phyloP scores from a whole-genome alignment of 2,797 vertebrate genomes.

The Cuculus canorus region DNA sequence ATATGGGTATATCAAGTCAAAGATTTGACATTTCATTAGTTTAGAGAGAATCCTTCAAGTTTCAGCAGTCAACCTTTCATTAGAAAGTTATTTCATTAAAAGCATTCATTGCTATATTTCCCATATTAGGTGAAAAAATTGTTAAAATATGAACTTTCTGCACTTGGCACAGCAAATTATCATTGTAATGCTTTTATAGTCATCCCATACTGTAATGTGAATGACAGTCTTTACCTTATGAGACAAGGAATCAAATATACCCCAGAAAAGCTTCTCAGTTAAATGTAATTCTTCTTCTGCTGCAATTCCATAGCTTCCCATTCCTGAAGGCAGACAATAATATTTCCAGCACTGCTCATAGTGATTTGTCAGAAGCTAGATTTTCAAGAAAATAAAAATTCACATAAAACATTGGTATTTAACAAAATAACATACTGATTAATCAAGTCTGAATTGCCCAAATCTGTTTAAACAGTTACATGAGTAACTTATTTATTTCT shows the following conservation, averaged over 20 bases:
- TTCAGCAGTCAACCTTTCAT: background rate
- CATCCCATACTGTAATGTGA: background rate
- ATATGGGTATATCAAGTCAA: background rate
- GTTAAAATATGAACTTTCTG: background rate
- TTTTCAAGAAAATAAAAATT: constrained; percentile 37
- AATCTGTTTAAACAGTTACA: background rate
- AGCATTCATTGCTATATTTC: background rate
- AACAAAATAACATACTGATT: background rate
- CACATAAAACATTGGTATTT: background rate
- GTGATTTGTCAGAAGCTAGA: constrained; percentile 94
- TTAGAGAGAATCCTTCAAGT: background rate
- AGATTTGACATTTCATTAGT: background rate
- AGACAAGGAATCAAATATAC: constrained; percentile 96
- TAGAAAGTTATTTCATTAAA: background rate
- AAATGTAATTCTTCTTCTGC: constrained; percentile 95
- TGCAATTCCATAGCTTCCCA: constrained; percentile 92
- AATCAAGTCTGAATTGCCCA: background rate
- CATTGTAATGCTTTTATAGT: background rate
- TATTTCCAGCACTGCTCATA: constrained; percentile 99
- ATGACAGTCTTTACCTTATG: constrained; percentile 85
- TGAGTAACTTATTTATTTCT: background rate
- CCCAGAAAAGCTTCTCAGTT: constrained; percentile 99
- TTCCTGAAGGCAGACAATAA: constrained; percentile 94
- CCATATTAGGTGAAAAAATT: background rate
- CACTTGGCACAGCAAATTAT: background rate